Conservation (phyloP, 2,797 vertebrate genomes). For the Aldrovandia affinis region DNA sequence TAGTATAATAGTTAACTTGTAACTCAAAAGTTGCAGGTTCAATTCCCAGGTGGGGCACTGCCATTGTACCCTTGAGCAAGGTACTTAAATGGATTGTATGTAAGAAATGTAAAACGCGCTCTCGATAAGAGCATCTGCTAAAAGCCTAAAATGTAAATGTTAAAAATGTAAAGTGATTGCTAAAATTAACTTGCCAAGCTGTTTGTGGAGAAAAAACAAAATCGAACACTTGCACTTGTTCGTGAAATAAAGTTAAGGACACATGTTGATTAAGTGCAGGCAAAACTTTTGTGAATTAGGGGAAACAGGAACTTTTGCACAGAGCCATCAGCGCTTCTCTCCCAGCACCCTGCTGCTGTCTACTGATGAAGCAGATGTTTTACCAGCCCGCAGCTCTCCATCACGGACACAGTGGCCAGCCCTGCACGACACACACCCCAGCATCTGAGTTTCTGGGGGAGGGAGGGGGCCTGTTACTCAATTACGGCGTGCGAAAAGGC, state of each 20-base stretch:
- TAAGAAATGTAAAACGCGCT: too few species aligned
- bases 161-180: too few species aligned
- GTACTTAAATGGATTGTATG: too few species aligned
- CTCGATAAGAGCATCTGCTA: too few species aligned
- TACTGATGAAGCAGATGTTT: conserved; percentile 9
- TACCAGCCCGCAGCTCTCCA: neutral
- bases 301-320: too few species aligned
- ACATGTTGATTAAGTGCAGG: neutral
- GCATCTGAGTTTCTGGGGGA: neutral
- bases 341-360: neutral
- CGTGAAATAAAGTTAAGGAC: neutral
- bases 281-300: neutral
- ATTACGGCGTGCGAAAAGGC: neutral
- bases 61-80: too few species aligned
- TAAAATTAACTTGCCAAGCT: neutral
- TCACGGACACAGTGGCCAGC: neutral
- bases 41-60: too few species aligned
- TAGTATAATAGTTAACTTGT: too few species aligned
- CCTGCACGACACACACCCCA: neutral
- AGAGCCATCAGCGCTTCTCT: neutral
- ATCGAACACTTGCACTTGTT: neutral
- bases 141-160: too few species aligned
- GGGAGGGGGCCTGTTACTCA: neutral
- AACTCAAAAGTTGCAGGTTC: too few species aligned
- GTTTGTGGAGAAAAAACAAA: neutral